Evolutionary conservation across 2,797 vertebrate species (phyloP).

Genomic region (Mus minutoides): DNA sequence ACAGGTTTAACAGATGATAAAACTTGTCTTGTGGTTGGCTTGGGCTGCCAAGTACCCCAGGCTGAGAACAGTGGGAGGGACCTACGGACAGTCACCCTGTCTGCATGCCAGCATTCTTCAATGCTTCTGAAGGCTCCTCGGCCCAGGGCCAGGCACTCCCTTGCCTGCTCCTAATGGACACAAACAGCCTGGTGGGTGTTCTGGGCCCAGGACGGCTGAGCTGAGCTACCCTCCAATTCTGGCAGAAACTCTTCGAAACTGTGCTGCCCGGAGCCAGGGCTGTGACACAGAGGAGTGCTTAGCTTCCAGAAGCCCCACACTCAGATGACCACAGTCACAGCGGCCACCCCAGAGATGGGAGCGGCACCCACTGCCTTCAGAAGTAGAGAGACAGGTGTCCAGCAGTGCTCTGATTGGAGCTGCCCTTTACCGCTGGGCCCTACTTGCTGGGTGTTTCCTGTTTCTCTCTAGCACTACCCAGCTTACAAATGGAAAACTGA

Average conservation of each 20-base stretch:
- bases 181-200: constrained; percentile 87
- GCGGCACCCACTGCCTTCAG: not conserved
- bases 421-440: rapidly evolving
- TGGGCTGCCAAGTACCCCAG: constrained; percentile 89
- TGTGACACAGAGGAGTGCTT: constrained; percentile 72
- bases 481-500: constrained; percentile 10
- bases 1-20: constrained; percentile 91
- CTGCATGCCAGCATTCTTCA: constrained; percentile 85
- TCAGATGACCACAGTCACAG: not conserved
- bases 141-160: constrained; percentile 84
- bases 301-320: constrained; percentile 67
- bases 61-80: constrained; percentile 86
- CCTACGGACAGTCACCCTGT: constrained; percentile 83
- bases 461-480: not conserved
- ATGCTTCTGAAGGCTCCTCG: constrained; percentile 87
- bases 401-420: rapidly evolving
- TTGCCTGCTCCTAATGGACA: constrained; percentile 83
- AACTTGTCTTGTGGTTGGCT: constrained; percentile 92
- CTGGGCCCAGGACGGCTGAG: constrained; percentile 87
- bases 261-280: constrained; percentile 76
- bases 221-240: constrained; percentile 85
- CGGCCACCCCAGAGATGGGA: not conserved
- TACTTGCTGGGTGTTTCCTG: rapidly evolving
- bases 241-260: constrained; percentile 86
- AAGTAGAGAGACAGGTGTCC: not conserved